Base-by-base conservation (phyloP, 2,797 vertebrate genomes). In the Chelon auratus region DNA sequence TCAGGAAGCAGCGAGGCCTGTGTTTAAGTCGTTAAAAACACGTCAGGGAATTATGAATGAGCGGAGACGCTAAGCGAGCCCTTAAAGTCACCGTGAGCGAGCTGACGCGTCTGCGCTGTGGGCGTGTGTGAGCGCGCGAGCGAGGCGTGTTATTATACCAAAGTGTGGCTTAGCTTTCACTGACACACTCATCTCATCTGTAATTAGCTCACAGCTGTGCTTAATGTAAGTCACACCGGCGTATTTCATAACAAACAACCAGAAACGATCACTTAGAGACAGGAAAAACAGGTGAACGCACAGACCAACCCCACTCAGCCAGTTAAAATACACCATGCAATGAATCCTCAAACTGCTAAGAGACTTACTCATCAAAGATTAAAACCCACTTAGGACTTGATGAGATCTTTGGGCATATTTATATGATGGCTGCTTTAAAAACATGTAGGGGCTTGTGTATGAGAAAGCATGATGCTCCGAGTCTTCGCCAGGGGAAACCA, bases 161-260 rank as follows among this genome's bases (percentile, higher is more conserved):
- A 83, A 85, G 72, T 71, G 76, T 73, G 79, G 79, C 80, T 89
- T 84, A 72, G 81, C 83, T 89, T 91, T 91, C 89, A 87, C 84
- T 81, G 77, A 88, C 82, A 77, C 58, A 60, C 75, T 89, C 64
- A 18, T 72, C 78, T 75, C 77, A 82, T 86, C 86, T 89, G 84
- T 86, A 85, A 88, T 92, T 86, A 88, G 83, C 72, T 52, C 85
- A 77, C 83, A 87, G 83, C 83, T 86, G 89, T 22, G 75, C 80
- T 86, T 68, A 77, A 78, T 82, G 81, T 78, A 77, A 85, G 50
- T 55, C 78, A 86, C 64, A 85, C 82, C 22, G 9, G 65, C 54
- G 70, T 75, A 59, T 85, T 87, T 87, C 57, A 69, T 68, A 64
- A 77, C 70, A 82, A 90, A 86, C 80, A 68, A 53, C 58, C 67